Conservation (phyloP, 2,797 vertebrate species). For the Malurus splendens region DNA sequence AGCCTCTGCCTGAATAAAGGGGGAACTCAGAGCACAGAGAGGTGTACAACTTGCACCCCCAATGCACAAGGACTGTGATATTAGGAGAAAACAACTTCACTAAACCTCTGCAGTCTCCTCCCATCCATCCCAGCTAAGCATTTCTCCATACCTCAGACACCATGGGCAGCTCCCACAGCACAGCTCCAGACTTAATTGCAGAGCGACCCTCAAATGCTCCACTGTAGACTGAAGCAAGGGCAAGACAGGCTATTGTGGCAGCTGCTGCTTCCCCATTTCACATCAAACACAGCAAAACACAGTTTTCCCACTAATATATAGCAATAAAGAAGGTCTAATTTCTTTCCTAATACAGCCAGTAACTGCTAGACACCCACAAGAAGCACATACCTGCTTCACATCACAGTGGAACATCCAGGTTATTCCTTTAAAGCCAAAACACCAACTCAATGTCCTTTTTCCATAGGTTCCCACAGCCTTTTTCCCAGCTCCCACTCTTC, state of each 20-base stretch:
- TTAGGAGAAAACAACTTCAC: not conserved
- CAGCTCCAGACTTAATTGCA: not conserved
- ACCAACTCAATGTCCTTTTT: not conserved
- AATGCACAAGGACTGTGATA: not conserved
- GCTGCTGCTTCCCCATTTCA: not conserved
- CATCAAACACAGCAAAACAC: not conserved
- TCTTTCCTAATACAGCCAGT: not conserved
- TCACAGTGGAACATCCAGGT: not conserved
- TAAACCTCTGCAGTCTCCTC: not conserved
- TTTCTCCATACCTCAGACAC: not conserved
- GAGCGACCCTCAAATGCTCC: not conserved
- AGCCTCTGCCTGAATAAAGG: not conserved
- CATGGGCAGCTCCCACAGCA: not conserved
- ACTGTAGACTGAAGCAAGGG: not conserved
- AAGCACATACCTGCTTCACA: not conserved
- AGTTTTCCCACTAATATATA: accelerated
- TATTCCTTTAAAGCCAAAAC: not conserved
- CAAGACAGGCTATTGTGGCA: not conserved
- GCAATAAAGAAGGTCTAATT: not conserved
- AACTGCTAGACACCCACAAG: not conserved
- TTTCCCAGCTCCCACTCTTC: not conserved
- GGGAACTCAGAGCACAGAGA: not conserved
- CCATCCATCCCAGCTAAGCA: not conserved
- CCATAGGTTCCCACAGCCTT: accelerated
- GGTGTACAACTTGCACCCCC: accelerated